A percentile compares a stretch with the other conserved stretches of the same genome.
phyloP scores from a whole-genome alignment of 2,113 vertebrate genomes.

The Crotophaga sulcirostris region DNA sequence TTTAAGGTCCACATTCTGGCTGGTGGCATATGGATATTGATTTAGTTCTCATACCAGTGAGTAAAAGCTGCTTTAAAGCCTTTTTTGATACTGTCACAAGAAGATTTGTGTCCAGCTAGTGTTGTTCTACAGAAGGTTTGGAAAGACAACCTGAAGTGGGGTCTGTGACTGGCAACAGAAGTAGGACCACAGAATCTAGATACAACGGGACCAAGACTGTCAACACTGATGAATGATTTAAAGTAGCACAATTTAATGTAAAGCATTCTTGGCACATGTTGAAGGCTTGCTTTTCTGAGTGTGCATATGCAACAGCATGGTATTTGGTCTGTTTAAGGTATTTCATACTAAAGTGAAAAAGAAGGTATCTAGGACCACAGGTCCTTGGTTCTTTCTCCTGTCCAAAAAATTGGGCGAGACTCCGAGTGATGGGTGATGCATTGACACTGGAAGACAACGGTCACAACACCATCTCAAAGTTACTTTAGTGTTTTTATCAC shows the following conservation, averaged over 20 bases:
- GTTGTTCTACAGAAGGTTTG: not conserved
- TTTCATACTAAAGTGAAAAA: not conserved
- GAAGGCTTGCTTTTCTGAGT: not conserved
- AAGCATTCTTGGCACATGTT: not conserved
- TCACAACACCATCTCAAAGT: not conserved
- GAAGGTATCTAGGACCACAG: not conserved
- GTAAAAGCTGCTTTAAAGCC: not conserved
- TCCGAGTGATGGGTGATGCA: not conserved
- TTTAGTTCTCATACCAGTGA: not conserved
- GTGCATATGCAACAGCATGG: not conserved
- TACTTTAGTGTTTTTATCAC: not conserved
- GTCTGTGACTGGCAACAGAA: not conserved
- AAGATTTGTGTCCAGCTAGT: not conserved
- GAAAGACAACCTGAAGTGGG: not conserved
- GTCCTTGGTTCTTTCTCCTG: not conserved
- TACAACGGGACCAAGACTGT: not conserved
- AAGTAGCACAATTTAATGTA: not conserved
- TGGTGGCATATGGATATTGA: not conserved
- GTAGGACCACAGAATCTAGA: not conserved
- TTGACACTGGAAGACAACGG: not conserved
- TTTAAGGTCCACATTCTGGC: not conserved
- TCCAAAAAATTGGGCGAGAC: not conserved
- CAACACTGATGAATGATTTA: not conserved
- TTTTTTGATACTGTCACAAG: not conserved
- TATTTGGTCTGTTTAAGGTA: not conserved